These are phyloP conservation scores for Drosophila merina DNA, from an alignment of 2,888 invertebrate genomes.

Conservation along the genomic window DNA sequence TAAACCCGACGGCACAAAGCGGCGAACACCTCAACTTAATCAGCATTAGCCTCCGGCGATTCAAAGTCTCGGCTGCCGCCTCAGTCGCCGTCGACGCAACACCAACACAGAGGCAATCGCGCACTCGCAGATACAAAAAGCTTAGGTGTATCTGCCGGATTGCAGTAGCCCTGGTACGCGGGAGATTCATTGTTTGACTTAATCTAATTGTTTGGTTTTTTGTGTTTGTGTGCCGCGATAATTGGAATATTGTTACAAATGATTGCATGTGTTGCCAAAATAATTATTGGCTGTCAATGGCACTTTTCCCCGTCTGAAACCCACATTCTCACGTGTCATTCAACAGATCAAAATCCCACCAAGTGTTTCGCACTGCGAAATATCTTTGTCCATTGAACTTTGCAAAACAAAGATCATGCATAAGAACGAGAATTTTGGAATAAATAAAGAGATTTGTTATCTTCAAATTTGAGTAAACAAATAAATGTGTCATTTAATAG, in stretches of 20 bases:
- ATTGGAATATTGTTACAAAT: slow-evolving; percentile 47
- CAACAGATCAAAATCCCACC: slow-evolving; percentile 1
- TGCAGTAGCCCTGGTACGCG: slow-evolving; percentile 49
- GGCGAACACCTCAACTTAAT: slow-evolving; percentile 58
- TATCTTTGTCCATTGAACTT: slow-evolving; percentile 36
- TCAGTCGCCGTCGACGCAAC: slow-evolving; percentile 8
- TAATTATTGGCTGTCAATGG: slow-evolving; percentile 52
- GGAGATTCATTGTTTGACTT: slow-evolving; percentile 7
- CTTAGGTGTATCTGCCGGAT: slow-evolving; percentile 28
- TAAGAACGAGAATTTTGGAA: slow-evolving; percentile 6
- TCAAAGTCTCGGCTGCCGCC: slow-evolving; percentile 16
- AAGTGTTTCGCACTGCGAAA: slow-evolving; percentile 3
- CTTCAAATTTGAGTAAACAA: slow-evolving; percentile 1
- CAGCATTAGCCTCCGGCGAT: slow-evolving; percentile 31
- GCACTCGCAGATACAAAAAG: slow-evolving; percentile 7
- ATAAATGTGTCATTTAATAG: neutral
- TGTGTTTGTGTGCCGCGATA: slow-evolving; percentile 22
- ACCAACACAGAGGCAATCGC: slow-evolving; percentile 24
- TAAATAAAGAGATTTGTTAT: slow-evolving; percentile 16
- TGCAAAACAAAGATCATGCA: slow-evolving; percentile 8
- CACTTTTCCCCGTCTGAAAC: neutral
- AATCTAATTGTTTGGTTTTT: slow-evolving; percentile 28
- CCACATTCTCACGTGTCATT: slow-evolving; percentile 17
- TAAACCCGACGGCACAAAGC: slow-evolving; percentile 31
- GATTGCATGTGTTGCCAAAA: slow-evolving; percentile 53